A percentile compares a stretch with the other conserved stretches of the same genome.
Conservation (phyloP, 1,140 invertebrate species). For the Mya arenaria region DNA sequence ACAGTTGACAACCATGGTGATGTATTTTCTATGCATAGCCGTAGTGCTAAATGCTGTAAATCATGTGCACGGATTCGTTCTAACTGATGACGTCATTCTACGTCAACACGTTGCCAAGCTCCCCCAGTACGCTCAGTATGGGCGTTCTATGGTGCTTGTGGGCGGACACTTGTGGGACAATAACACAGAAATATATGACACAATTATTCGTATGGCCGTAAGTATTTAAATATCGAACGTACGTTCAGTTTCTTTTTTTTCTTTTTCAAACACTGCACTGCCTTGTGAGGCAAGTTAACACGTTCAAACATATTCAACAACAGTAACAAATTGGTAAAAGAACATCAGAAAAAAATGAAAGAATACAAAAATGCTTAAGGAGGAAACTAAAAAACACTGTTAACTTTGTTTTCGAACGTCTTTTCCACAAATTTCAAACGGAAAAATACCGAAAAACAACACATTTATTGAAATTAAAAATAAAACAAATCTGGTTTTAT, state of each 20-base stretch:
- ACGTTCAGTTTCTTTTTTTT: not conserved
- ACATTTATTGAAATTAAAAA: too few relatives aligned
- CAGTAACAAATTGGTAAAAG: not conserved
- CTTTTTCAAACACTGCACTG: not conserved
- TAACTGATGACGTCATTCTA: constrained; percentile 13
- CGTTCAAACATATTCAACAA: not conserved
- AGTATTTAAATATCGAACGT: not conserved
- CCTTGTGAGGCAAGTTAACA: not conserved
- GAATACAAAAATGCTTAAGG: not conserved
- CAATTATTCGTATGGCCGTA: constrained; percentile 68
- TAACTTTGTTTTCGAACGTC: not conserved
- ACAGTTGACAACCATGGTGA: too few relatives aligned
- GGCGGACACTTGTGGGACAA: constrained; percentile 68
- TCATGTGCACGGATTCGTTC: constrained; percentile 1
- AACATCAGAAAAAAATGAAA: not conserved
- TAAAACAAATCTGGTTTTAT: too few relatives aligned
- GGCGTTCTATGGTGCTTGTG: constrained; percentile 66
- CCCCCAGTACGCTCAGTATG: constrained; percentile 48
- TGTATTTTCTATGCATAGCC: too few relatives aligned
- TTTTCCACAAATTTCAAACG: not conserved
- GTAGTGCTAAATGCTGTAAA: too few relatives aligned
- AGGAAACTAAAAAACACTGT: not conserved
- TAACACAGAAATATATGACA: constrained; percentile 66
- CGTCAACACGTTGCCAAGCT: constrained; percentile 24
- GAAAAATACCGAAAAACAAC: not conserved